These are phyloP conservation scores for Drosophila macrospina DNA, from an alignment of 2,888 invertebrate species.

Conservation along the genomic window DNA sequence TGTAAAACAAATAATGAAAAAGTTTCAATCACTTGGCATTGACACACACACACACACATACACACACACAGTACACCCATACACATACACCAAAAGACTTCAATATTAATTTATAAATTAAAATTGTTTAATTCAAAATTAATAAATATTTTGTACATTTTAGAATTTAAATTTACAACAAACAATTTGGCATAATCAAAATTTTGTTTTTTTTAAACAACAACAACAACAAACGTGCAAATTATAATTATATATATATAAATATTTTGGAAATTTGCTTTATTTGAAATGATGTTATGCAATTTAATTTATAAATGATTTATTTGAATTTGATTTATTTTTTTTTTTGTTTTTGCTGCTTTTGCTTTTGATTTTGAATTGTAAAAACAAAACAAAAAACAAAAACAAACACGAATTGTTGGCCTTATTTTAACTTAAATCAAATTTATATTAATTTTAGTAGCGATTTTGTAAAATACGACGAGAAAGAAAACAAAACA, in stretches of 20 bases:
- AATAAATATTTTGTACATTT: conserved; percentile 44
- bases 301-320: conserved; percentile 38
- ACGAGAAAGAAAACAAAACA: conserved; percentile 39
- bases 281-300: conserved; percentile 49
- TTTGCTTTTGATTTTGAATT: conserved; percentile 48
- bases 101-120: conserved; percentile 68
- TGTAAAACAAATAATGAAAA: conserved; percentile 34
- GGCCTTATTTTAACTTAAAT: conserved; percentile 78
- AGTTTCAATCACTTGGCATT: conserved; percentile 64
- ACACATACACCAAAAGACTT: conserved; percentile 74
- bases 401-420: conserved; percentile 56
- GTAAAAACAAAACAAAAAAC: conserved; percentile 15
- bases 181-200: conserved; percentile 66
- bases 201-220: conserved; percentile 45
- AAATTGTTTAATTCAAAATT: conserved; percentile 46
- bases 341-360: conserved; percentile 44
- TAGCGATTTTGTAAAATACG: conserved; percentile 58
- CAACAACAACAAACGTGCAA: conserved; percentile 49
- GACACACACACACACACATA: conserved; percentile 31
- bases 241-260: conserved; percentile 23
- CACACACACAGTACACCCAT: conserved; percentile 27
- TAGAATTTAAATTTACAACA: conserved; percentile 44
- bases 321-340: conserved; percentile 28
- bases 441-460: conserved; percentile 77
- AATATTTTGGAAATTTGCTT: conserved; percentile 46